Percentiles rank a stretch among this genome's conserved stretches.
Conservation (phyloP, 2,113 vertebrate species). For the Sorex fumeus region DNA sequence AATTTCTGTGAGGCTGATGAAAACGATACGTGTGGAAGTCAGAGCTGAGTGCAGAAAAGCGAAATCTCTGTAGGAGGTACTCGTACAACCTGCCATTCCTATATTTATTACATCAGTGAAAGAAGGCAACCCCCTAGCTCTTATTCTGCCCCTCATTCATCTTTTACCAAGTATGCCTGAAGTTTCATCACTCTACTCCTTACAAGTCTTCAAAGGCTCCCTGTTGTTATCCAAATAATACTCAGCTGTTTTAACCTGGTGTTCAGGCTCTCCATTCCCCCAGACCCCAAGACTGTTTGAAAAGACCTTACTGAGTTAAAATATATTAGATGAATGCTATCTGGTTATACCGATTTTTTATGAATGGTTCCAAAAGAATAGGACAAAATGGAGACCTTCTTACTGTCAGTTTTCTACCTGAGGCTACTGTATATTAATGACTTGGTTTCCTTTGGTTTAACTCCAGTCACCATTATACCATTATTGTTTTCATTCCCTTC, state of each 20-base stretch:
- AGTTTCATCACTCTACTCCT: conserved; percentile 35
- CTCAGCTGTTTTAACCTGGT: neutral
- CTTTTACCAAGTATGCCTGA: neutral
- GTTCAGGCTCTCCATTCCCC: neutral
- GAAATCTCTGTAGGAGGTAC: neutral
- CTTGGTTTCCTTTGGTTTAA: neutral
- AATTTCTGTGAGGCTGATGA: conserved; percentile 22
- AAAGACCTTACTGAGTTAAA: conserved; percentile 7
- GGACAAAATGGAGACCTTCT: neutral
- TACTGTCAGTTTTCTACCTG: neutral
- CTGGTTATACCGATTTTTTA: conserved; percentile 8
- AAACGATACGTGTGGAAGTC: neutral
- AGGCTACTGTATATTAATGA: neutral
- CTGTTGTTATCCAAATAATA: neutral
- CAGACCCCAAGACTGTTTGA: neutral
- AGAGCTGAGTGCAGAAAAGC: neutral
- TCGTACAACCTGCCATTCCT: neutral
- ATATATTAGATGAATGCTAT: neutral
- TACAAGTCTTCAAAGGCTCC: neutral
- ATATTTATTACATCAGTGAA: neutral
- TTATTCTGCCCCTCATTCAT: neutral
- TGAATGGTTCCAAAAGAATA: neutral
- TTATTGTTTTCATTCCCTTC: neutral
- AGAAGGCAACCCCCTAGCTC: neutral
- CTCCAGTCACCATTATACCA: neutral